Evolutionary conservation across 2,888 invertebrate genomes (phyloP).

Genomic region (Ormyrus labotus): DNA sequence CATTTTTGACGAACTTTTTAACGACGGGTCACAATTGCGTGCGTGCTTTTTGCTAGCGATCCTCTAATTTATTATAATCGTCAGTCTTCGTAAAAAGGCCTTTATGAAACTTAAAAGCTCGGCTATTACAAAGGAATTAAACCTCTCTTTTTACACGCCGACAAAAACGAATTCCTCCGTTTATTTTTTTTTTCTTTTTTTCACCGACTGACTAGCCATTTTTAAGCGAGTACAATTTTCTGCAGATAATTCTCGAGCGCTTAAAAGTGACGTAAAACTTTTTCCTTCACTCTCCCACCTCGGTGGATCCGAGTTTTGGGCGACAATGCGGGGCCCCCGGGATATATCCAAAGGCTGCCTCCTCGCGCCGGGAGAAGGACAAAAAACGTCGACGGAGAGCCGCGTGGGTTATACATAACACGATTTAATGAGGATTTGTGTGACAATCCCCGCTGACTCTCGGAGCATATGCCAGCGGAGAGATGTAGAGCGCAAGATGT

Average conservation of each 20-base stretch:
- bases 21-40: constrained; percentile 12
- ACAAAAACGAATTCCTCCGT: constrained; percentile 4
- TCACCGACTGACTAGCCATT: too few relatives aligned
- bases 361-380: not conserved
- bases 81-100: constrained; percentile 19
- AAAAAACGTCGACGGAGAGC: constrained; percentile 12
- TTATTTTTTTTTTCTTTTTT: too few relatives aligned
- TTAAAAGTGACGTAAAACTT: too few relatives aligned
- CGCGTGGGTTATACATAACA: constrained; percentile 24
- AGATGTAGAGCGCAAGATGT: not conserved
- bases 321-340: constrained; percentile 36
- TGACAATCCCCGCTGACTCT: not conserved
- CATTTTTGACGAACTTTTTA: constrained; percentile 53
- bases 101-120: constrained; percentile 52
- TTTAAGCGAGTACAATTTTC: too few relatives aligned
- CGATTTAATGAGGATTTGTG: constrained; percentile 37
- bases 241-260: too few relatives aligned
- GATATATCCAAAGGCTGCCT: constrained; percentile 8
- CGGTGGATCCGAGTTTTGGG: constrained; percentile 23
- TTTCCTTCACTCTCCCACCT: too few relatives aligned
- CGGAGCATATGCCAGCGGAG: not conserved
- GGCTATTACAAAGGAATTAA: constrained; percentile 61
- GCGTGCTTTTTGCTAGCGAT: constrained; percentile 3
- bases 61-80: constrained; percentile 42
- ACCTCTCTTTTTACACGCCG: constrained; percentile 6